Evolutionary conservation across 1,140 invertebrate species (phyloP), one percentile per base, ranked within the genome.

Genomic region (Eufriesea mexicana): DNA sequence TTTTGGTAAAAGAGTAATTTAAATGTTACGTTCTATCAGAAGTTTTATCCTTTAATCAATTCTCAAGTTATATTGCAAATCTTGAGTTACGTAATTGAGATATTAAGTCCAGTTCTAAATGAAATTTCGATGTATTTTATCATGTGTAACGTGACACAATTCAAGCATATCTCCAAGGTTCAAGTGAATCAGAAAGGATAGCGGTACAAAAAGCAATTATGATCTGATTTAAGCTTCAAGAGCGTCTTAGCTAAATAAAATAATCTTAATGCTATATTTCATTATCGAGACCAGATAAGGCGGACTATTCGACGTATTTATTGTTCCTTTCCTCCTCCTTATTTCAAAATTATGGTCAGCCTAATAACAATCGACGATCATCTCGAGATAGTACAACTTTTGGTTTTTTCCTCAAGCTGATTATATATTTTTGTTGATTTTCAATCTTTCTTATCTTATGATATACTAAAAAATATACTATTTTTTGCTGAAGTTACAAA

Each of bases 181-280:
- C 57, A 12, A 35, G 28, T 25, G 49, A 49, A 59, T 12, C 55
- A n/a, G 5, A 35, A 55, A 45, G 51, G 62, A 23, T 25, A 51
- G 25, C 35, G 25, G 49, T 28, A 23, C 25, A 28, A 42, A 49
- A 51, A 35, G 45, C 2, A 80, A 86, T 83, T 72, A 73, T 68
- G 20, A 87, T 87, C 79, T 74, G 49, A 10, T 47, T 87, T 54
- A 16, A 61, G 74, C 86, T 87, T 72, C 76, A 16, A 74, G 28
- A 71, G 49, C 61, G 51, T 61, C 55, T 84, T 20, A 66, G 25
- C 12, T 10, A 61, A 78, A 87, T 87, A 84, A 71, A 66, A 84
- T 54, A 57, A 84, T 87, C 72, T 49, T 67, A 83, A 84, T 42
- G 70, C 47, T n/a, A 61, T 75, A 47, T 82, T n/a, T 54, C 61